These are phyloP conservation scores for Pheosia gnoma DNA, from an alignment of 2,888 invertebrate genomes.

Conservation along the genomic window DNA sequence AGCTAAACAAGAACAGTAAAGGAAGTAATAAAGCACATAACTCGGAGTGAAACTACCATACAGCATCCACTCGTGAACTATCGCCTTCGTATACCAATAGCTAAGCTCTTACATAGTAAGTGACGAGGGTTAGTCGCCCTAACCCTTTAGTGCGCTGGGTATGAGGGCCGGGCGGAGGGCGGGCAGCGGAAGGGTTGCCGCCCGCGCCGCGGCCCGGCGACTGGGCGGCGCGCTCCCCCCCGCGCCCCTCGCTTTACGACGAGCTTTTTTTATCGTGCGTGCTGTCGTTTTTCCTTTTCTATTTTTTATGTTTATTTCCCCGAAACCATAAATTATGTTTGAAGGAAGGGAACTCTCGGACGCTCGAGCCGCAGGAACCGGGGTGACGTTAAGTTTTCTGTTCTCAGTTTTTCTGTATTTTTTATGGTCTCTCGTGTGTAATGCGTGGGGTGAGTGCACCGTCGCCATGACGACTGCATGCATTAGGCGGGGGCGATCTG, in stretches of 20 bases:
- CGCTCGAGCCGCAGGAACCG: slow-evolving; percentile 79
- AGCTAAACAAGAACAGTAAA: neutral
- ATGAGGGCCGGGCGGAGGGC: slow-evolving; percentile 64
- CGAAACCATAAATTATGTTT: slow-evolving; percentile 85
- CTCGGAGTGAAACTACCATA: neutral
- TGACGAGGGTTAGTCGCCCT: slow-evolving; percentile 72
- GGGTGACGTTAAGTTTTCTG: slow-evolving; percentile 78
- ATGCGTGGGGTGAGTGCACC: slow-evolving; percentile 70
- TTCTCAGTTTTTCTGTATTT: slow-evolving; percentile 70
- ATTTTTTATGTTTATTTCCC: slow-evolving; percentile 85
- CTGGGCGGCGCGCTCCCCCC: slow-evolving; percentile 59
- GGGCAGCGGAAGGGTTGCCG: slow-evolving; percentile 80
- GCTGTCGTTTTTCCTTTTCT: slow-evolving; percentile 84
- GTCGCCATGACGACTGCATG: slow-evolving; percentile 79
- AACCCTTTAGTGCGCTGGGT: slow-evolving; percentile 75
- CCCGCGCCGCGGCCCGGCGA: slow-evolving; percentile 57
- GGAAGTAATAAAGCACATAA: neutral
- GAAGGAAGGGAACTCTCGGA: slow-evolving; percentile 84
- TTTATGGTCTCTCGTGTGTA: slow-evolving; percentile 76
- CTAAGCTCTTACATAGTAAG: slow-evolving; percentile 39
- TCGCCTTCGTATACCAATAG: slow-evolving; percentile 28
- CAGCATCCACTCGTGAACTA: slow-evolving; percentile 4
- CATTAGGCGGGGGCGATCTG: slow-evolving; percentile 59
- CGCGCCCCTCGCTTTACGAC: slow-evolving; percentile 75
- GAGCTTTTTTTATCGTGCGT: slow-evolving; percentile 83